Evolutionary conservation across 2,888 invertebrate genomes (phyloP).

Genomic region (Ptilodon capucinus): DNA sequence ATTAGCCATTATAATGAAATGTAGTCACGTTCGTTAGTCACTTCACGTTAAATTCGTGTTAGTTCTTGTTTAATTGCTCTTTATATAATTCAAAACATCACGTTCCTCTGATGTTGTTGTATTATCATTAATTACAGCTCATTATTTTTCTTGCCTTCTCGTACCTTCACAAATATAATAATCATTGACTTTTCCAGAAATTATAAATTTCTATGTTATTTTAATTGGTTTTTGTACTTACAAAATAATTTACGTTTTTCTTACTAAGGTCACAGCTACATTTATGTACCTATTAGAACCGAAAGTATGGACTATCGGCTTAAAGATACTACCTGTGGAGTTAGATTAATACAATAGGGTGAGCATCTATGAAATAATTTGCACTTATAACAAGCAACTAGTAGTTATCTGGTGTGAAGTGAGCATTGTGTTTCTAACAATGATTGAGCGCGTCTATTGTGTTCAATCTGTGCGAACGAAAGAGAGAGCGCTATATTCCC

Average conservation of each 20-base stretch:
- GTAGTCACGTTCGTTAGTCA: neutral
- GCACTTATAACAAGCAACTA: conserved; percentile 27
- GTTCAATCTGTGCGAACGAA: conserved; percentile 52
- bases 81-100: conserved; percentile 1
- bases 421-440: conserved; percentile 64
- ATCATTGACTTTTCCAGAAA: conserved; percentile 8
- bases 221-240: neutral
- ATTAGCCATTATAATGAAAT: neutral
- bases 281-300: no score
- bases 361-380: conserved; percentile 23
- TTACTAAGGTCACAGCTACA: neutral
- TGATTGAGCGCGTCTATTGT: conserved; percentile 61
- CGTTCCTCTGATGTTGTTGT: conserved; percentile 7
- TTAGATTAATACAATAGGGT: conserved; percentile 14
- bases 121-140: conserved; percentile 26
- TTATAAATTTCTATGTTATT: conserved; percentile 7
- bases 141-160: conserved; percentile 9
- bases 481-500: conserved; percentile 64
- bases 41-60: neutral
- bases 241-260: neutral
- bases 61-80: neutral
- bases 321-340: conserved; percentile 16
- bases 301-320: no score
- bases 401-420: conserved; percentile 32
- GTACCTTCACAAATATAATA: conserved; percentile 2